phyloP scores from a whole-genome alignment of 2,888 invertebrate genomes.

The Acleris laterana region DNA sequence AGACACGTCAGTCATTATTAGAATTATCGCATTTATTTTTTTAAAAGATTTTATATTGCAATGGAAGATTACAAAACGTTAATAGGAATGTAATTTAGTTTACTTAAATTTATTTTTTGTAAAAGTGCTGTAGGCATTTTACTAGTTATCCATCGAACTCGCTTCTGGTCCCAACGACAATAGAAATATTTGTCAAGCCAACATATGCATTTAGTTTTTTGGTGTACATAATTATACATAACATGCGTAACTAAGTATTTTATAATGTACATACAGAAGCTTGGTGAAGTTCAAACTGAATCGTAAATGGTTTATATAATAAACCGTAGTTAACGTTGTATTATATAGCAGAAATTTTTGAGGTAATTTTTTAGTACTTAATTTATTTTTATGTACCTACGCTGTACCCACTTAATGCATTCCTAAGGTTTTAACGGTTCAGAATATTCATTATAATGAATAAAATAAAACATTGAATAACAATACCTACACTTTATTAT shows the following conservation, averaged over 20 bases:
- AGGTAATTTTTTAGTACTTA: constrained; percentile 75
- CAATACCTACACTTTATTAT: constrained; percentile 46
- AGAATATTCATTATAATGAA: constrained; percentile 72
- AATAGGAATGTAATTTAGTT: constrained; percentile 1
- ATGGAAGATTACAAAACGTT: neutral
- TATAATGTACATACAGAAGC: constrained; percentile 38
- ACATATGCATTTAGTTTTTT: constrained; percentile 62
- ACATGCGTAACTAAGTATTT: constrained; percentile 49
- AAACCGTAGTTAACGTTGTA: constrained; percentile 68
- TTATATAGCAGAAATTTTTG: constrained; percentile 63
- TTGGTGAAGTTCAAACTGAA: constrained; percentile 41
- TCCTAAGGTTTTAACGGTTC: constrained; percentile 76
- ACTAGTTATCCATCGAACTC: neutral
- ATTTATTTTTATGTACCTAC: constrained; percentile 72
- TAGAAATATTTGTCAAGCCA: constrained; percentile 44
- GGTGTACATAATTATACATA: constrained; percentile 60
- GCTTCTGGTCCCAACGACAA: constrained; percentile 11
- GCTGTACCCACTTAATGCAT: constrained; percentile 74
- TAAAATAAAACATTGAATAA: constrained; percentile 74
- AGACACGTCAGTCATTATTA: constrained; percentile 3
- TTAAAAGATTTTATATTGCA: neutral
- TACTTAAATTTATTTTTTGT: neutral
- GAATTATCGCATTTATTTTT: constrained; percentile 4
- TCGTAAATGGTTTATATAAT: constrained; percentile 72
- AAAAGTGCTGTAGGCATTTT: neutral